Conservation (phyloP, 2,888 invertebrate genomes). For the Brachypalpus laphriformis region DNA sequence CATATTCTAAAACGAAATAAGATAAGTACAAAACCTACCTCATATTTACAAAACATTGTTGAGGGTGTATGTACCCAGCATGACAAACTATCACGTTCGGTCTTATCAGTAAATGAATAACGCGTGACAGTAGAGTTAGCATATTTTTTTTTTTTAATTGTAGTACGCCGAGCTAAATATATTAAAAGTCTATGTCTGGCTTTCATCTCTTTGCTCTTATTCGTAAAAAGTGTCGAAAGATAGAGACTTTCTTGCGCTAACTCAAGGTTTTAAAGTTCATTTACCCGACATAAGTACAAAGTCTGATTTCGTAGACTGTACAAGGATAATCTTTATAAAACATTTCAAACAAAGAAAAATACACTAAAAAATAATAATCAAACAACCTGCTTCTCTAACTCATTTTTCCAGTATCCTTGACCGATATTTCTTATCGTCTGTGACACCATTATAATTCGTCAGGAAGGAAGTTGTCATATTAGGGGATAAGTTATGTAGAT, state of each 20-base stretch:
- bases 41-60: slow-evolving; percentile 2
- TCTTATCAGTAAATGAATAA: neutral
- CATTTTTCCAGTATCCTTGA: slow-evolving; percentile 18
- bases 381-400: no score
- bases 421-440: slow-evolving; percentile 22
- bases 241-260: neutral
- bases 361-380: neutral
- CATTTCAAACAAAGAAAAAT: neutral
- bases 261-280: slow-evolving; percentile 1
- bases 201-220: neutral
- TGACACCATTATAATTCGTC: slow-evolving; percentile 1
- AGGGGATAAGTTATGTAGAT: no score
- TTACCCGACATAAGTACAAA: neutral
- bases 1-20: neutral
- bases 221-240: neutral
- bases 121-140: neutral
- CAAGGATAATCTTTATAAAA: neutral
- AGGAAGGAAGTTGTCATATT: no score
- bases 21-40: neutral
- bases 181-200: neutral
- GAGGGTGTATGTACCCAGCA: neutral
- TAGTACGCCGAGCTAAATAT: neutral
- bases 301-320: neutral
- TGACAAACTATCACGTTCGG: neutral
- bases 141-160: neutral